Base-by-base conservation (phyloP, 2,113 vertebrate genomes). In the Zingel zingel region DNA sequence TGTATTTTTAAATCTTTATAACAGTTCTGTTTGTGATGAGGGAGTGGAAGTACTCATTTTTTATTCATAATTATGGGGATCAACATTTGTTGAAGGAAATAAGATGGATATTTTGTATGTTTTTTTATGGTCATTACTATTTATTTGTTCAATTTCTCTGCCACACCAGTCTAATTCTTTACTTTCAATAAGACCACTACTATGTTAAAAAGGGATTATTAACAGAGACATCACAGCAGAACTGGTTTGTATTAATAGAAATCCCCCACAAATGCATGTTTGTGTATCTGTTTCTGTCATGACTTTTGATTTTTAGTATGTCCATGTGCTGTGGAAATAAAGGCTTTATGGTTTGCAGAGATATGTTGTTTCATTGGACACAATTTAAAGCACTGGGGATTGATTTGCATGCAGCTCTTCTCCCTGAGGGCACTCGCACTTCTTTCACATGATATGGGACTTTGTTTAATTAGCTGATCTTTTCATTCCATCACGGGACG, bases 381-480 rank as follows among this genome's bases (percentile, higher is more conserved):
- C 74, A 21, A 84, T 84, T 89, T 68, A 86, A 91, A 91, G 76
- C 73, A 61, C 33, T 1, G 63, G 74, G 70, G 73, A 72, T 77
- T 85, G 91, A 94, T 90, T 94, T 94, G 93, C 91, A 94, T 91
- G 89, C 89, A 64, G 68, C 68, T 90, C 89, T 69, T 76, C 83
- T 90, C 93, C 92, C 94, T 1, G 27, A 78, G 90, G 91, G 75
- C 91, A 77, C 47, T 83, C 81, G 10, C 2, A 45, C 73, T 51
- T 90, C 88, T 93, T 96, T 95, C 92, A 93, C 78, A 95, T 91
- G 95, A 88, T 93, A 94, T 93, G 56, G 79, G 87, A 92, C 86
- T 87, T 75, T 45, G 88, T 94, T 95, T 95, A 94, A 95, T 95
- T 94, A 94, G 91, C 77, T 88, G 85, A 93, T 92, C 93, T 94